phyloP scores from a whole-genome alignment of 2,113 vertebrate genomes.

The Leucosticte australis region DNA sequence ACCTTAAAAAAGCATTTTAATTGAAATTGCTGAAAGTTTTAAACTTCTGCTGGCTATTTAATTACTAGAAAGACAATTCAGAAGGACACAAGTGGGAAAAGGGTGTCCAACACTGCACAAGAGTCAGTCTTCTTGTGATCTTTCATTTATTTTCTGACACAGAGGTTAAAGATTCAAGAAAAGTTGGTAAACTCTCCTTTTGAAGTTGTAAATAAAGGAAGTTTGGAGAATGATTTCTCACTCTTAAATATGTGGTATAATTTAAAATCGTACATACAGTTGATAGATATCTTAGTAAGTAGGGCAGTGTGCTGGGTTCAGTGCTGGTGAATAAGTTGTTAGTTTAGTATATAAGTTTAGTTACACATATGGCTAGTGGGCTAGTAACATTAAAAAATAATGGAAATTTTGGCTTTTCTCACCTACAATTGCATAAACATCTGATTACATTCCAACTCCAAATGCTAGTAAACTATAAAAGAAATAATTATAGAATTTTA shows the following conservation, averaged over 20 bases:
- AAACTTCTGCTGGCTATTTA: not conserved
- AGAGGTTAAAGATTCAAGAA: not conserved
- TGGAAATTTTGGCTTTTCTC: not conserved
- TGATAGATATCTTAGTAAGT: not conserved
- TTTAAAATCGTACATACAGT: not conserved
- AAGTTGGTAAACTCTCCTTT: not conserved
- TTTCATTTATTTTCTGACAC: not conserved
- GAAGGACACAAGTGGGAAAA: not conserved
- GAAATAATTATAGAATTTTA: not conserved
- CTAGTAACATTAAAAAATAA: not conserved
- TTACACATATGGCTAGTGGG: not conserved
- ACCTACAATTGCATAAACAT: not conserved
- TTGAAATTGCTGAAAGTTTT: not conserved
- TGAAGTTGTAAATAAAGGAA: not conserved
- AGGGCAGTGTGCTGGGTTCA: not conserved
- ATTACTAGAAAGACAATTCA: not conserved
- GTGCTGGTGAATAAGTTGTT: not conserved
- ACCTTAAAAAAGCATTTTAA: not conserved
- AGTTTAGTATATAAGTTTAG: not conserved
- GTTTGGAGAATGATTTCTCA: not conserved
- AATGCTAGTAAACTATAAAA: not conserved
- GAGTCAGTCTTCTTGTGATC: not conserved
- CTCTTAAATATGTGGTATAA: not conserved
- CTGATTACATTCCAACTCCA: not conserved
- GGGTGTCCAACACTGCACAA: not conserved